Evolutionary conservation across 2,888 invertebrate species (phyloP), one percentile per base, ranked within the genome.

Genomic region (Petrophora chlorosata): DNA sequence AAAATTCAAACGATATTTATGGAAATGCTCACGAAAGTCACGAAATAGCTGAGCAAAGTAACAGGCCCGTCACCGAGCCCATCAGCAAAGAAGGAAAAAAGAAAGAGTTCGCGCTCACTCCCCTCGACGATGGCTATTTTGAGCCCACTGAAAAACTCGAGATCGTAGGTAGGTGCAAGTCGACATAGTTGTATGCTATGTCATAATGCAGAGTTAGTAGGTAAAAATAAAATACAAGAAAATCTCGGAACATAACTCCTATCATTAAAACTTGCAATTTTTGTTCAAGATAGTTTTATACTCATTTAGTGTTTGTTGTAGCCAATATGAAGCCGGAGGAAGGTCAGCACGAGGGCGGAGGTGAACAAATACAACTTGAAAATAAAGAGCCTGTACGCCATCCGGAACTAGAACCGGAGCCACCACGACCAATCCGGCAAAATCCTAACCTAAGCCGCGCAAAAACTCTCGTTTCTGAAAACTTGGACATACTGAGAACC

Each of bases 401-500:
- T 2, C 3, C 16, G 5, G 26, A 42, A 14, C 3, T 30, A 3
- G 48, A 30, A 5, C 42, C 72, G 2, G 69, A 70, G 19, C 73
- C 68, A 0, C 82, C 76, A 0, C 80, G 90, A 0, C 72, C 77
- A 38, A 85, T 56, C 3, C 77, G 90, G 0, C 89, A 89, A 60
- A 88, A 90, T 23, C 90, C 89, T 0, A 88, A 82, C 54, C 62
- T 80, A 28, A 81, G 82, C 48, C 76, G 73, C 41, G 74, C 76
- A n/a, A 90, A 83, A 52, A 73, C 76, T 2, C 73, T 88, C 0
- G 67, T 85, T 2, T 73, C 78, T 15, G 76, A 73, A 3, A 73
- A 86, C 32, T 22, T 87, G 28, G 81, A 78, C 8, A 70, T 64
- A 25, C 65, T 85, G 8, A 72, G 76, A 13, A 42, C 49, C 5